Base-by-base conservation (phyloP, 37 sponge, comb jelly and placozoan genomes). In the Aphrocallistes beatrix region DNA sequence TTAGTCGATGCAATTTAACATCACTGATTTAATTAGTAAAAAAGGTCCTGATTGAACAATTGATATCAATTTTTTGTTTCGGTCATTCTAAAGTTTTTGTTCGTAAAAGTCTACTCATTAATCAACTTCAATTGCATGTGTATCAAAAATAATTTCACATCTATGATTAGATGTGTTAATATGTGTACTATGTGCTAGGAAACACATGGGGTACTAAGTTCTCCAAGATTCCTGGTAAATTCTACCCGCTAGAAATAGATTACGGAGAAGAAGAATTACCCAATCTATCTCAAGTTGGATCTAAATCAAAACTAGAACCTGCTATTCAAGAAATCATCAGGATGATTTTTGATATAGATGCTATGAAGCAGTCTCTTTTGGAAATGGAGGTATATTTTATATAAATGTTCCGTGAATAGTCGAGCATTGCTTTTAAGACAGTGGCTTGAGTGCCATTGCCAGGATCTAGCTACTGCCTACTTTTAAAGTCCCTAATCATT, bases 181-280 rank as follows among this genome's bases (percentile, higher is more conserved):
- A 17, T 21, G 82, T 81, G 10, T 36, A 81, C 10, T 16, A 36
- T 82, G 21, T 82, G 23, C 25, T 82, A 82, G 39, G 91, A 32
- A 98, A 95, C 83, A 37, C 1, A 28, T 98, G 92, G 90, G 81
- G 86, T 0, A 83, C 87, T 6, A 39, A 39, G 17, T 90, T 89
- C 60, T 88, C 85, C 28, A 98, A 98, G 51, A 21, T 38, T 0
- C 90, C 96, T 17, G 89, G 90, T 17, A 98, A 94, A 87, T 96
- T 96, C 88, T 95, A 94, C 86, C 99, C 96, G 39, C 85, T 98
- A 37, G 96, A 98, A 51, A 89, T 98, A n/a, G 99, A 98, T 86
- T 98, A 98, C 51, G 95, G 98, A 0, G 91, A 94, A 17, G 91
- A 90, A 9, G 93, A 91, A 23, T 93, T 88, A 13, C 28, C 51